These are phyloP conservation scores for Entelurus aequoreus DNA, from an alignment of 2,113 vertebrate genomes.

Conservation along the genomic window DNA sequence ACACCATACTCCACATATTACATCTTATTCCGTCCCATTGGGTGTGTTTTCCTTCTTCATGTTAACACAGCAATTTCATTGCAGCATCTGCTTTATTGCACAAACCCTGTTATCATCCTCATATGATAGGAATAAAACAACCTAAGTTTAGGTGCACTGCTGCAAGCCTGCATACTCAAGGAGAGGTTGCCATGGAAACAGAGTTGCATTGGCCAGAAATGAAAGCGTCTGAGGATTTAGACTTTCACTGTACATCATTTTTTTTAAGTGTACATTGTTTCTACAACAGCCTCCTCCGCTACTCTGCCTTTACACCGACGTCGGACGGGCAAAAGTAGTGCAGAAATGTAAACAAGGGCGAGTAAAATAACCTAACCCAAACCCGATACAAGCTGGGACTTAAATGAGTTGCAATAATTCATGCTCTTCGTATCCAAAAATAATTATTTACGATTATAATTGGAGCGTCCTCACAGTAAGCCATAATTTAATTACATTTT, in stretches of 20 bases:
- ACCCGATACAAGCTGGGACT: no score
- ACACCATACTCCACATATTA: conserved; percentile 52
- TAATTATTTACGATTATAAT: no score
- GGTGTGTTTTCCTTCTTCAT: conserved; percentile 35
- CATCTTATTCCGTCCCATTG: conserved; percentile 41
- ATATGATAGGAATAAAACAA: conserved; percentile 53
- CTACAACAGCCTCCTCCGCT: conserved; percentile 33
- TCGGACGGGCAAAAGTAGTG: conserved; percentile 18
- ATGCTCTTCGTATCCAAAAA: no score
- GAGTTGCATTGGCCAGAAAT: conserved; percentile 75
- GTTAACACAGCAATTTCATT: conserved; percentile 31
- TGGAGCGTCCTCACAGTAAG: no score
- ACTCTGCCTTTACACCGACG: conserved; percentile 25
- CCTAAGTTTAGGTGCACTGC: conserved; percentile 71
- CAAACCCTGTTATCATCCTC: conserved; percentile 38
- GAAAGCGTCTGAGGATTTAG: conserved; percentile 71
- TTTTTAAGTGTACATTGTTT: conserved; percentile 72
- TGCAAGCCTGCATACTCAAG: conserved; percentile 71
- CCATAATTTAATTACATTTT: no score
- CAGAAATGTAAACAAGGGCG: background rate
- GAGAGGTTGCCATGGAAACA: conserved; percentile 77
- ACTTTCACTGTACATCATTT: conserved; percentile 69
- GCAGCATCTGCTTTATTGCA: conserved; percentile 31
- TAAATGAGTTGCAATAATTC: no score
- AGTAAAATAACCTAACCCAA: background rate